A percentile compares a stretch with the other conserved stretches of the same genome.
These are phyloP conservation scores for Conus ventricosus DNA, from an alignment of 1,140 invertebrate genomes.

Conservation along the genomic window DNA sequence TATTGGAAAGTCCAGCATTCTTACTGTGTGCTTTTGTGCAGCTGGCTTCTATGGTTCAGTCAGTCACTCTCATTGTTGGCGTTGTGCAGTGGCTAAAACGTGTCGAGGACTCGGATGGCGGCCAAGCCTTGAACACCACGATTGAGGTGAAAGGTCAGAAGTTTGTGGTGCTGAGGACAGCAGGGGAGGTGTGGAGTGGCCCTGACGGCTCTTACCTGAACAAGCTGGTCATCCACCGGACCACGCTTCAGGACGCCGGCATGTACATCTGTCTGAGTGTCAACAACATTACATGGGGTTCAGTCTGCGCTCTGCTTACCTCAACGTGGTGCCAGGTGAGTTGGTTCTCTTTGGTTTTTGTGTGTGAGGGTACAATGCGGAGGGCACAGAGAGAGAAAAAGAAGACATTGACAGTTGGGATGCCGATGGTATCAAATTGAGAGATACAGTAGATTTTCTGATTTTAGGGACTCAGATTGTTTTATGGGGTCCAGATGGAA, in stretches of 20 bases:
- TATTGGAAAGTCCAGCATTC: too few relatives aligned
- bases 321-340: conserved; percentile 63
- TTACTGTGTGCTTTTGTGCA: too few relatives aligned
- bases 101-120: conserved; percentile 57
- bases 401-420: too few relatives aligned
- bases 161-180: conserved; percentile 70
- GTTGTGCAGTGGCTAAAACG: conserved; percentile 71
- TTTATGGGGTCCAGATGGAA: too few relatives aligned
- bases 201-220: conserved; percentile 68
- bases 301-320: conserved; percentile 67
- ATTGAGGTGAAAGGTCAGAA: conserved; percentile 64
- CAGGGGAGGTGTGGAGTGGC: conserved; percentile 59
- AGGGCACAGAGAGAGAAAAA: too few relatives aligned
- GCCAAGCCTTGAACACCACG: conserved; percentile 56
- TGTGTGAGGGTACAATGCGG: too few relatives aligned
- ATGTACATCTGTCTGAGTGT: conserved; percentile 73
- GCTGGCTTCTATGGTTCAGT: too few relatives aligned
- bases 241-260: conserved; percentile 60
- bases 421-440: too few relatives aligned
- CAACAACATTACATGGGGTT: conserved; percentile 71
- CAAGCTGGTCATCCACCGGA: conserved; percentile 68
- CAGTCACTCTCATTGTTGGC: too few relatives aligned
- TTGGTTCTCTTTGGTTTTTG: not conserved
- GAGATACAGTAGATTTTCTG: too few relatives aligned
- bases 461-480: too few relatives aligned